These are phyloP conservation scores for Bombus waltoni DNA, from an alignment of 1,140 invertebrate species.

Conservation along the genomic window DNA sequence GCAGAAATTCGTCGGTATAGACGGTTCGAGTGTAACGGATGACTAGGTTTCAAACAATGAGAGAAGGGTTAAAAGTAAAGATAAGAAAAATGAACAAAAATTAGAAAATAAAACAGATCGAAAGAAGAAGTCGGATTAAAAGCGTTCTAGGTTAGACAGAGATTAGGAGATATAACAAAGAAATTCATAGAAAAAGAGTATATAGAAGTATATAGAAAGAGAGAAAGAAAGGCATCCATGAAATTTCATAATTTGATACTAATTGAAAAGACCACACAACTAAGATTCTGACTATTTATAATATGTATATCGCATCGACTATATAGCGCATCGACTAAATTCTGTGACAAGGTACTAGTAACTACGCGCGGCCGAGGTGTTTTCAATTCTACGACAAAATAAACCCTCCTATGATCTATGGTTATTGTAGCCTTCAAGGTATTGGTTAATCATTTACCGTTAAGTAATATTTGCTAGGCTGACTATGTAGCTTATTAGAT, in stretches of 20 bases:
- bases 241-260: constrained; percentile 85
- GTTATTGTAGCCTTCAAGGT: constrained; percentile 81
- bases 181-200: constrained; percentile 55
- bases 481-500: constrained; percentile 81
- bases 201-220: constrained; percentile 59
- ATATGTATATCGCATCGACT: constrained; percentile 80
- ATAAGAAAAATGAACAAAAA: constrained; percentile 49
- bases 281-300: constrained; percentile 80
- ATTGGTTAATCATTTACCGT: constrained; percentile 80
- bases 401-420: constrained; percentile 81
- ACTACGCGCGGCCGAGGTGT: constrained; percentile 80
- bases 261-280: constrained; percentile 83
- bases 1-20: constrained; percentile 76
- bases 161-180: constrained; percentile 25
- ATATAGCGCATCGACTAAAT: constrained; percentile 75
- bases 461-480: constrained; percentile 80
- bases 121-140: constrained; percentile 62
- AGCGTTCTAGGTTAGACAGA: constrained; percentile 73
- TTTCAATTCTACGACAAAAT: constrained; percentile 81
- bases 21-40: constrained; percentile 71
- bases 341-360: constrained; percentile 76
- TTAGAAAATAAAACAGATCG: constrained; percentile 1
- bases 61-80: constrained; percentile 64
- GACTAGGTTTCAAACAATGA: constrained; percentile 76
- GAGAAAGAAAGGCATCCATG: constrained; percentile 82